Conservation (phyloP, 2,797 vertebrate genomes). For the Benthosema pterotum region DNA sequence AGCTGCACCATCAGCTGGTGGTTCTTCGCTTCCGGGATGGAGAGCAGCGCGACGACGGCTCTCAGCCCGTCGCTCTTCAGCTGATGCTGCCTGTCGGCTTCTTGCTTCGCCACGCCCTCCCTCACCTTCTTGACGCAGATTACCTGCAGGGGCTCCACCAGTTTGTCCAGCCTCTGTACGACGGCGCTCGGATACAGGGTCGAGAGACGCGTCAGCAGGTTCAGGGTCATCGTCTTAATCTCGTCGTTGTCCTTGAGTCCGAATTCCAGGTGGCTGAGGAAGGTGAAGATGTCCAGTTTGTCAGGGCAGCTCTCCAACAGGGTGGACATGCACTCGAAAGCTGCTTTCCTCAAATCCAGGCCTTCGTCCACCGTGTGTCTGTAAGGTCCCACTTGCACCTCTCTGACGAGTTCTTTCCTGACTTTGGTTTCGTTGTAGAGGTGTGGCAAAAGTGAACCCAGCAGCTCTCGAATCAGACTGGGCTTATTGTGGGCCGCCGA, state of each 20-base stretch:
- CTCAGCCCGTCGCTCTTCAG: conserved; percentile 97
- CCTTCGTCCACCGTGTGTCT: conserved; percentile 92
- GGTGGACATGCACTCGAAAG: conserved; percentile 94
- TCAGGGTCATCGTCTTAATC: conserved; percentile 93
- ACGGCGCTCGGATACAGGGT: conserved; percentile 91
- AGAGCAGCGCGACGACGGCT: conserved; percentile 93
- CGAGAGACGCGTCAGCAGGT: conserved; percentile 90
- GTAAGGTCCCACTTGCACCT: conserved; percentile 93
- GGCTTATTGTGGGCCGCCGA: conserved; percentile 93
- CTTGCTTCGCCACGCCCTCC: conserved; percentile 97
- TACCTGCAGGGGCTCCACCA: conserved; percentile 94
- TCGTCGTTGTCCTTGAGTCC: conserved; percentile 93
- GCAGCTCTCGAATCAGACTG: conserved; percentile 88
- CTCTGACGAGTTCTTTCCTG: conserved; percentile 91
- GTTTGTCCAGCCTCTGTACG: conserved; percentile 93
- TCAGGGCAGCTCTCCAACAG: conserved; percentile 91
- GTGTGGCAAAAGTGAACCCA: conserved; percentile 90
- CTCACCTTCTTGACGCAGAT: conserved; percentile 99
- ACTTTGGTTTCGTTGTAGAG: conserved; percentile 95
- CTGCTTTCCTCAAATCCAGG: conserved; percentile 89
- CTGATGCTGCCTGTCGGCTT: conserved; percentile 99
- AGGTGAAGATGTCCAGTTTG: conserved; percentile 92
- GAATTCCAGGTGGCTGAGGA: conserved; percentile 92
- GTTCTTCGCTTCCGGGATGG: conserved; percentile 98
- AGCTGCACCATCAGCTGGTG: conserved; percentile 98